Base-by-base conservation (phyloP, 2,888 invertebrate species). In the Coleophora flavipennella region DNA sequence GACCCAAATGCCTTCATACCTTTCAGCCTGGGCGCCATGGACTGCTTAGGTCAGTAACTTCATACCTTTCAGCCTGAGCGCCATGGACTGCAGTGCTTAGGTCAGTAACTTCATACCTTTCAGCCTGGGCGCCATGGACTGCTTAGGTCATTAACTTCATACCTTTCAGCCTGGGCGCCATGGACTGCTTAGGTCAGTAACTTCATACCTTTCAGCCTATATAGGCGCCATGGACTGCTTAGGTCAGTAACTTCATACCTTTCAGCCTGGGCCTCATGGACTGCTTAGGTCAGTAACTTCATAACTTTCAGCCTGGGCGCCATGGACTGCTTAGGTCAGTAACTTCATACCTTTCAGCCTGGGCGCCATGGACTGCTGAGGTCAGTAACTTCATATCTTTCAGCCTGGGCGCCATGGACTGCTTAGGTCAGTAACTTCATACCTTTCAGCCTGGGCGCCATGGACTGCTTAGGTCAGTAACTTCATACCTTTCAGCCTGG, bases 171-270 rank as follows among this genome's bases (percentile, higher is more conserved):
- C n/a, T n/a, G n/a, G n/a, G n/a, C n/a, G n/a, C n/a, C n/a, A n/a
- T n/a, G n/a, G n/a, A n/a, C n/a, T n/a, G n/a, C n/a, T n/a, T n/a
- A n/a, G n/a, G n/a, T n/a, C n/a, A n/a, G n/a, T n/a, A n/a, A n/a
- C 4, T 80, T 73, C 31, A 55, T 80, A 13, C 79, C 80, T 0
- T 80, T 78, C 49, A 80, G 80, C 42, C 59, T 69, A 56, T 80
- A 14, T 79, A 38, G 80, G 80, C 0, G 53, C 71, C 35, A 80
- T 80, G 80, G 79, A 80, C 44, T 80, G 80, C 43, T 55, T 80
- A 49, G 80, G 80, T 80, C 48, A 41, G 35, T 12, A 8, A 37
- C n/a, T n/a, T n/a, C n/a, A n/a, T n/a, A n/a, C n/a, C n/a, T n/a
- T n/a, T n/a, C n/a, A n/a, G n/a, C n/a, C n/a, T n/a, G n/a, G n/a